These are phyloP conservation scores for Serranus cabrilla DNA, from an alignment of 2,797 vertebrate genomes.

Conservation along the genomic window DNA sequence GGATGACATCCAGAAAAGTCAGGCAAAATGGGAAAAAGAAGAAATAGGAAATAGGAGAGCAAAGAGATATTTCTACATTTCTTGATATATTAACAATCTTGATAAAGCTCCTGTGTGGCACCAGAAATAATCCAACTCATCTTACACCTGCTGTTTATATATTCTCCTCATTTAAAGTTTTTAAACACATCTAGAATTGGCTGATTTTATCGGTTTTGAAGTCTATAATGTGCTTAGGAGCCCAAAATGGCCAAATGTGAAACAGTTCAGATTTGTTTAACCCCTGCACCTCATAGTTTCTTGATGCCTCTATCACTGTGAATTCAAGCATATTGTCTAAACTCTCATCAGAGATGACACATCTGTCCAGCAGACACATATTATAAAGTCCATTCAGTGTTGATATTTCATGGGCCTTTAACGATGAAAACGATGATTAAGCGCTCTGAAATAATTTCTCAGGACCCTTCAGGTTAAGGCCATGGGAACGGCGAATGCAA, in stretches of 20 bases:
- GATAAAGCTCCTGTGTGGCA: not conserved
- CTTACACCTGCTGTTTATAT: not conserved
- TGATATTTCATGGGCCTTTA: constrained; percentile 56
- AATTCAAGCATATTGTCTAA: constrained; percentile 32
- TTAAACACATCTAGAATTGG: not conserved
- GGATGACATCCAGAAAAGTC: no score
- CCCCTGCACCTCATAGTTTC: not conserved
- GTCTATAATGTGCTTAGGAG: not conserved
- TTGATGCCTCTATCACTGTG: constrained; percentile 16
- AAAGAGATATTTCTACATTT: not conserved
- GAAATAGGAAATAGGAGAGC: no score
- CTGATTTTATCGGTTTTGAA: constrained; percentile 16
- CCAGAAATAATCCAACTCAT: not conserved
- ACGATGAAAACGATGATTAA: constrained; percentile 71
- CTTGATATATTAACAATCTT: not conserved
- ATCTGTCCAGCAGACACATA: constrained; percentile 37
- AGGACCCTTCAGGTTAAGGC: constrained; percentile 77
- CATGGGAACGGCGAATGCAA: constrained; percentile 77
- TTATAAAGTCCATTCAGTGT: constrained; percentile 44
- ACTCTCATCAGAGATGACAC: constrained; percentile 51
- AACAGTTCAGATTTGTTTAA: constrained; percentile 3
- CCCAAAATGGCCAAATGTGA: constrained; percentile 1
- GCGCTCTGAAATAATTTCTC: constrained; percentile 74
- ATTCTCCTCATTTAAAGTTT: not conserved
- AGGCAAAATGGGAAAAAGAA: no score